Percentiles rank a stretch among this genome's conserved stretches.
These are phyloP conservation scores for Lampris megalopsis DNA, from an alignment of 2,113 vertebrate genomes.

Conservation along the genomic window DNA sequence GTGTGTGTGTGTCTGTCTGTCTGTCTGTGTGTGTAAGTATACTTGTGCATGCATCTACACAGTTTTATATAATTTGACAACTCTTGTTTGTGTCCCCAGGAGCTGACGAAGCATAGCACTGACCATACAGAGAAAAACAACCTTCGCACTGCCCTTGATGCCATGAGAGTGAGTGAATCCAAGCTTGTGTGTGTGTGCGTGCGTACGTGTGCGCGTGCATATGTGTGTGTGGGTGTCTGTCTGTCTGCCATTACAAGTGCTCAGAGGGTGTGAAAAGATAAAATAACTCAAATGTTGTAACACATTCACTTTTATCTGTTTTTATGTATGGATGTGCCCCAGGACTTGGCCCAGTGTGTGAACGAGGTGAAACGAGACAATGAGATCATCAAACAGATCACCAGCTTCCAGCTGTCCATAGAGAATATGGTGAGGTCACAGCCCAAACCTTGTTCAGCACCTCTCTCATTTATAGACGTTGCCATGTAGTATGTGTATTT, in stretches of 20 bases:
- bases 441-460: neutral
- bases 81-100: constrained; percentile 73
- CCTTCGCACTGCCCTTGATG: constrained; percentile 86
- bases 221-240: constrained; percentile 10
- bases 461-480: too few relatives aligned
- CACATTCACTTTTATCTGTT: too few relatives aligned
- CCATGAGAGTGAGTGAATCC: constrained; percentile 83
- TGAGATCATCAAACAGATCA: constrained; percentile 91
- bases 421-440: constrained; percentile 83
- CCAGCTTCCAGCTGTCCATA: constrained; percentile 90
- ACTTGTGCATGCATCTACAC: constrained; percentile 3
- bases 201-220: neutral
- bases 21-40: neutral
- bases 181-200: neutral
- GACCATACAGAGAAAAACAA: constrained; percentile 87
- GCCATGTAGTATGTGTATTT: too few relatives aligned
- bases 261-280: too few relatives aligned
- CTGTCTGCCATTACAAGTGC: neutral
- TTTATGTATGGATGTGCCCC: constrained; percentile 13
- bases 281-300: too few relatives aligned
- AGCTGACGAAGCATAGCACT: constrained; percentile 89
- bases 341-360: constrained; percentile 92
- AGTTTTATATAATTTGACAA: neutral
- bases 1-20: constrained; percentile 22
- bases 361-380: constrained; percentile 94